Conservation (phyloP, 2,113 vertebrate genomes). For the Hipposideros armiger region DNA sequence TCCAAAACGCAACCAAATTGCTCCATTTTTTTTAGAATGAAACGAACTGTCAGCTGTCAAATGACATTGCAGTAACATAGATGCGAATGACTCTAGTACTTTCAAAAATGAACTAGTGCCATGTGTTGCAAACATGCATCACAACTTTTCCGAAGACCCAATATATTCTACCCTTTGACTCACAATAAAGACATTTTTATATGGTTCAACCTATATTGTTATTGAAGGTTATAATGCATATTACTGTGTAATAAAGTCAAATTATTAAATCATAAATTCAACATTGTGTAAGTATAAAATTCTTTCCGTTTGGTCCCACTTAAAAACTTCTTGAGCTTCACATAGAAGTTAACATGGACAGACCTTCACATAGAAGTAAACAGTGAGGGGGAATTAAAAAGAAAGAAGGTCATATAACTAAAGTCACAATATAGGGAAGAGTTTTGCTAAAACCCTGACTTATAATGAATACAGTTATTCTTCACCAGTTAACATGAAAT, state of each 20-base stretch:
- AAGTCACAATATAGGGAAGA: background rate
- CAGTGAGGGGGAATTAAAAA: background rate
- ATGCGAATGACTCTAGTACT: too few species aligned
- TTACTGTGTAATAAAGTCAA: background rate
- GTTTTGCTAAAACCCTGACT: background rate
- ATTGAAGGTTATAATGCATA: background rate
- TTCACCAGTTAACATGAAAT: background rate
- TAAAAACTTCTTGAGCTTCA: background rate
- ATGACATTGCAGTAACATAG: too few species aligned
- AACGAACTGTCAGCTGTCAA: too few species aligned
- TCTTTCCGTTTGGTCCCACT: background rate
- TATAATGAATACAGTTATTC: background rate
- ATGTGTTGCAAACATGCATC: too few species aligned
- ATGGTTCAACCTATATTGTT: background rate
- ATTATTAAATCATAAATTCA: background rate
- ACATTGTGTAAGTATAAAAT: background rate
- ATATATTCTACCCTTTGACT: background rate
- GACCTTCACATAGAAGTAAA: background rate
- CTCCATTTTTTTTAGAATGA: too few species aligned
- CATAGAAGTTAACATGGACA: background rate
- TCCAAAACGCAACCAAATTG: too few species aligned
- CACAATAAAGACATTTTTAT: background rate
- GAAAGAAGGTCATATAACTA: background rate
- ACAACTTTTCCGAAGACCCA: too few species aligned
- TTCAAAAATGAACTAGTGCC: too few species aligned